Evolutionary conservation across 2,797 vertebrate species (phyloP), one percentile per base, ranked within the genome.

Genomic region (Australoheros facetus): DNA sequence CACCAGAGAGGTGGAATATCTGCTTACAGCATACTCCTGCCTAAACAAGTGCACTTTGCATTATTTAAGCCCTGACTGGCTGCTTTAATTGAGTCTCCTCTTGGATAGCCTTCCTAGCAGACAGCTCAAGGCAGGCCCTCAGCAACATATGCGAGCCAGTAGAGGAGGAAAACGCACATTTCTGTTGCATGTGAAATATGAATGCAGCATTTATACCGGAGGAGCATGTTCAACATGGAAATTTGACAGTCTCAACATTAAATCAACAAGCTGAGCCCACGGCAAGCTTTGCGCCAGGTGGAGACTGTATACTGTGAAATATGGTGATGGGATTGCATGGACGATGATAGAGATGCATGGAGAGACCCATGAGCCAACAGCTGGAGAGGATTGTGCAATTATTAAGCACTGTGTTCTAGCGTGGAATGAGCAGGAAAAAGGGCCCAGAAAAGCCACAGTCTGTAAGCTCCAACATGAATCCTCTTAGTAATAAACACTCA

Each of bases 1-100:
- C 66, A 78, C 71, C 78, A 58, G 66, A 79, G 70, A 78, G 26
- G 34, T 51, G 53, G 51, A 76, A 79, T 73, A 92, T 89, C 83
- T 71, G 60, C 72, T 89, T 87, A 82, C 86, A 81, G 85, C 73
- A 57, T 42, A 34, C 80, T 81, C 74, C 71, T 55, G 78, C 81
- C 90, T 32, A 79, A 90, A 91, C 87, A 91, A 91, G 83, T 80
- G 56, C 75, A 39, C 23, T 75, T 72, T 93, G 90, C 91, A 94
- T 94, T 93, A 94, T 94, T 95, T 81, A 94, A 89, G 79, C 79
- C 62, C 75, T 56, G 79, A 83, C 85, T 80, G 75, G 71, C 28
- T n/a, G 8, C 84, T 87, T 89, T 88, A 87, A 88, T 88, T 87
- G 86, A 88, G 75, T 77, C 85, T 85, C 76, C 73, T 66, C 77